A percentile compares a stretch with the other conserved stretches of the same genome.
Conservation (phyloP, 2,888 invertebrate species). For the Diaperis boleti region DNA sequence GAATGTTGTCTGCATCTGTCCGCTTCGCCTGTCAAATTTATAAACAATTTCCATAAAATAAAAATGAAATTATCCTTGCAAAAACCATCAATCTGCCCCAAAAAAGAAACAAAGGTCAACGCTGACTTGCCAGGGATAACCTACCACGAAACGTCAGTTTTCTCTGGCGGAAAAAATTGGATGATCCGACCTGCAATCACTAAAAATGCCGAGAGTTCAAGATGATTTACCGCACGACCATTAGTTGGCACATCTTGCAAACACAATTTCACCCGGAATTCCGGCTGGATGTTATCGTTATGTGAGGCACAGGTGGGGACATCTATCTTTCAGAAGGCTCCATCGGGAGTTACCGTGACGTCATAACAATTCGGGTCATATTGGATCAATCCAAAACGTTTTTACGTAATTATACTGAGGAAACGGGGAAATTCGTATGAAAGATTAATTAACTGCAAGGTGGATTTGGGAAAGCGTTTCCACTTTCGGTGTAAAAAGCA, state of each 20-base stretch:
- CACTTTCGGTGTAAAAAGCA: background rate
- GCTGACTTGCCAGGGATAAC: conserved; percentile 17
- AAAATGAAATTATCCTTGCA: background rate
- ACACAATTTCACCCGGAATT: conserved; percentile 29
- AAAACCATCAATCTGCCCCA: no score
- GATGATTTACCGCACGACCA: conserved; percentile 31
- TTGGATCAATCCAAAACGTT: conserved; percentile 13
- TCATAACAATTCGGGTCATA: conserved; percentile 15
- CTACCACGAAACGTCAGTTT: conserved; percentile 33
- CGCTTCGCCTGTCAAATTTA: background rate
- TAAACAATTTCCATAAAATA: background rate
- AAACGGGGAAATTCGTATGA: background rate
- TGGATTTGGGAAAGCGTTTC: background rate
- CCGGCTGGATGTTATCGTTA: conserved; percentile 18
- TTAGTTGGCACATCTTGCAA: conserved; percentile 29
- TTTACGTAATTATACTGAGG: conserved; percentile 1
- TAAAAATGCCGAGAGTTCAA: conserved; percentile 10
- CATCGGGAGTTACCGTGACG: conserved; percentile 28
- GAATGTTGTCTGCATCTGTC: no score
- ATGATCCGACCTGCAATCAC: conserved; percentile 17
- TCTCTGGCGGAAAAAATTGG: conserved; percentile 27
- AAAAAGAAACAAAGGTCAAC: conserved; percentile 23
- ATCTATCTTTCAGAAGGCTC: conserved; percentile 35
- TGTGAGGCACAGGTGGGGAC: conserved; percentile 34
- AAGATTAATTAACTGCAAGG: conserved; percentile 8